Conservation (phyloP, 1,140 invertebrate species). For the Diorhabda elongata region DNA sequence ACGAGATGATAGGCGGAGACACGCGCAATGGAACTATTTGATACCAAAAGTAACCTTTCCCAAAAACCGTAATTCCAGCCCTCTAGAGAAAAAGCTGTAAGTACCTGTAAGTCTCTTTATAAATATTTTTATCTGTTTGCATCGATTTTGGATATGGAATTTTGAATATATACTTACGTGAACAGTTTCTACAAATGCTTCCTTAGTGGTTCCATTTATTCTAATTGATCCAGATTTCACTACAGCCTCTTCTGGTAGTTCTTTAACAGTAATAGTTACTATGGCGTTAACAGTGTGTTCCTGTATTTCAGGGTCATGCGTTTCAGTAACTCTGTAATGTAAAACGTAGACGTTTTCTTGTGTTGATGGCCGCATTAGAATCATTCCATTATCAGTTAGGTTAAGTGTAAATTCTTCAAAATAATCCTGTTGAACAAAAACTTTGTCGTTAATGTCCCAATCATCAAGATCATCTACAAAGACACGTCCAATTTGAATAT, state of each 20-base stretch:
- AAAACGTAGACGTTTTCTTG: conserved; percentile 65
- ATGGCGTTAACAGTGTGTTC: conserved; percentile 68
- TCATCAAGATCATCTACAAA: conserved; percentile 89
- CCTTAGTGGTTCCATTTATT: conserved; percentile 73
- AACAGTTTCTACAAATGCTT: conserved; percentile 72
- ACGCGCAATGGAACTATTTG: no score
- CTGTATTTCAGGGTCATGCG: conserved; percentile 47
- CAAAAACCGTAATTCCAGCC: no score
- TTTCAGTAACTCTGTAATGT: conserved; percentile 68
- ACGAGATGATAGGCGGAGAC: no score
- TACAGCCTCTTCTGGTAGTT: conserved; percentile 85
- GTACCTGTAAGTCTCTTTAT: no score
- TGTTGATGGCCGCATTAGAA: conserved; percentile 72
- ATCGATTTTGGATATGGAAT: no score
- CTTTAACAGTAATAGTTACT: conserved; percentile 79
- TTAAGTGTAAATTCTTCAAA: conserved; percentile 64
- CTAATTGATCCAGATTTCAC: conserved; percentile 84
- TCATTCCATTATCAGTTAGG: conserved; percentile 67
- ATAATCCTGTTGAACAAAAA: conserved; percentile 63
- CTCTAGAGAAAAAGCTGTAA: no score
- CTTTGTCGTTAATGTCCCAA: conserved; percentile 88
- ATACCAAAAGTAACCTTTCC: no score
- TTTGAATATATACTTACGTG: conserved; percentile 39
- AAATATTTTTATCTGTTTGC: no score
- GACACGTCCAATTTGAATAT: conserved; percentile 80